A percentile compares a stretch with the other conserved stretches of the same genome.
phyloP scores from a whole-genome alignment of 2,113 vertebrate genomes.

The Sigmodon hispidus region DNA sequence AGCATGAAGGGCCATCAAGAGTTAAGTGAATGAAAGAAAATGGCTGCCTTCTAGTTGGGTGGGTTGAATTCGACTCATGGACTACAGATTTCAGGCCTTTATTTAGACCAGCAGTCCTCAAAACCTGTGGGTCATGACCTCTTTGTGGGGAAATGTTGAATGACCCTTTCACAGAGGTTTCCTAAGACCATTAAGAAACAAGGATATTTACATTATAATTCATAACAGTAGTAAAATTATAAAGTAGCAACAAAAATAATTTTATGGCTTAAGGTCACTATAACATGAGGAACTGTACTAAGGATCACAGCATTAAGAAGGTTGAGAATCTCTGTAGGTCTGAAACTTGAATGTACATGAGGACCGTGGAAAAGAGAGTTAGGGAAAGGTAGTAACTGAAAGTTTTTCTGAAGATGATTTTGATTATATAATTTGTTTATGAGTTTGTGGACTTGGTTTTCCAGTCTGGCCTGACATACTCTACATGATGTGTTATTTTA shows the following conservation, averaged over 20 bases:
- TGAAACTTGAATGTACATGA: not conserved
- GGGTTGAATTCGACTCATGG: not conserved
- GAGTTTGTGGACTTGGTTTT: not conserved
- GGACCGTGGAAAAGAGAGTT: not conserved
- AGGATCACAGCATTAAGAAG: rapidly evolving
- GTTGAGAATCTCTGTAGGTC: not conserved
- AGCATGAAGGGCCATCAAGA: not conserved
- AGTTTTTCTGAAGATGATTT: constrained; percentile 44
- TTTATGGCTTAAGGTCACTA: not conserved
- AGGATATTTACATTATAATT: not conserved
- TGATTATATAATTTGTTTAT: constrained; percentile 35
- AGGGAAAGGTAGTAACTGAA: not conserved
- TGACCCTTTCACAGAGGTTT: not conserved
- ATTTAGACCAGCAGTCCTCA: not conserved
- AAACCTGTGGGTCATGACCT: not conserved
- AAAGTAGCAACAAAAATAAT: not conserved
- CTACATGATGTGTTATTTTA: not conserved
- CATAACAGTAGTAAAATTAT: not conserved
- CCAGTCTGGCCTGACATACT: not conserved
- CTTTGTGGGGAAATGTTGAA: not conserved
- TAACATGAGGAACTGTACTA: not conserved
- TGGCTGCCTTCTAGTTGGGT: not conserved
- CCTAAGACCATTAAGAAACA: not conserved
- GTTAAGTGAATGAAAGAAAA: not conserved
- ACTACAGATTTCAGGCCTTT: not conserved